Conservation (phyloP, 1,140 invertebrate genomes). For the Coboldia fuscipes region DNA sequence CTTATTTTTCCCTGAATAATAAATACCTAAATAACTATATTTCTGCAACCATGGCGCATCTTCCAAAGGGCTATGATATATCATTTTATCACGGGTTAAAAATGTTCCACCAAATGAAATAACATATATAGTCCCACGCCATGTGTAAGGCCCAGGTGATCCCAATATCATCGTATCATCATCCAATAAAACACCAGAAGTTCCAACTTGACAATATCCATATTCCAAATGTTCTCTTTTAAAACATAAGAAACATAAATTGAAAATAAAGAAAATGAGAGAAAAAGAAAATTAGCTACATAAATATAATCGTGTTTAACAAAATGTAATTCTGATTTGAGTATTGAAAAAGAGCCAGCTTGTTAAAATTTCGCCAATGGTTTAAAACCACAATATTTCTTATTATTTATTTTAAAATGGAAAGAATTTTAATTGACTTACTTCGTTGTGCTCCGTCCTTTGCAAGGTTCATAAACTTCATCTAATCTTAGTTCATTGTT, state of each 20-base stretch:
- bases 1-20: constrained; percentile 3
- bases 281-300: too few relatives aligned
- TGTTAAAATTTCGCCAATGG: too few relatives aligned
- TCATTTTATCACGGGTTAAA: constrained; percentile 49
- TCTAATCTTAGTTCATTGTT: constrained; percentile 47
- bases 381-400: too few relatives aligned
- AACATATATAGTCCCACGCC: constrained; percentile 71
- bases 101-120: constrained; percentile 53
- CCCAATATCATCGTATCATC: constrained; percentile 67
- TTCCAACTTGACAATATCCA: constrained; percentile 84
- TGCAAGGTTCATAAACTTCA: constrained; percentile 58
- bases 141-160: constrained; percentile 67
- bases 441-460: constrained; percentile 46
- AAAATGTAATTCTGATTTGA: too few relatives aligned
- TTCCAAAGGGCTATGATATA: constrained; percentile 50
- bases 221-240: constrained; percentile 63
- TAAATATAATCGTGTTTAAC: too few relatives aligned
- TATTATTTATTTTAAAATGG: too few relatives aligned
- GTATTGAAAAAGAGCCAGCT: too few relatives aligned
- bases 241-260: too few relatives aligned
- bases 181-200: constrained; percentile 53
- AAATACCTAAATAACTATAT: constrained; percentile 68
- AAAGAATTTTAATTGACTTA: constrained; percentile 23
- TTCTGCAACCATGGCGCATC: constrained; percentile 51
- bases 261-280: too few relatives aligned